These are phyloP conservation scores for Mormyrus hasselquistii DNA, from an alignment of 2,797 vertebrate species.

Conservation along the genomic window DNA sequence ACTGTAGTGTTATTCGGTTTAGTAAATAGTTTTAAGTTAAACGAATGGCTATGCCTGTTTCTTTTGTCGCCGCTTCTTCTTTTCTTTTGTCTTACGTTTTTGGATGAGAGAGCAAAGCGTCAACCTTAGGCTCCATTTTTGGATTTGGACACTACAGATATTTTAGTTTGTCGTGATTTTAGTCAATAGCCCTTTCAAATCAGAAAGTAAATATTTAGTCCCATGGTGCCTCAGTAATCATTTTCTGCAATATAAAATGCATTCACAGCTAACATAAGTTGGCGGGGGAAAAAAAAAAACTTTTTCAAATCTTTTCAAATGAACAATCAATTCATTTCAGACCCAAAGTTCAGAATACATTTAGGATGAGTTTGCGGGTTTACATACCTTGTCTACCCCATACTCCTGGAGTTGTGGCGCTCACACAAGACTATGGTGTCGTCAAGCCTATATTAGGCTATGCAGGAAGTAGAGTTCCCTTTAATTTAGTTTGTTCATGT, in stretches of 20 bases:
- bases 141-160: too few species aligned
- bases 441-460: slow-evolving; percentile 69
- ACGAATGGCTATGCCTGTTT: too few species aligned
- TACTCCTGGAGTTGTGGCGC: slow-evolving; percentile 39
- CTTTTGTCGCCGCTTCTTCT: too few species aligned
- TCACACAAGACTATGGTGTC: neutral
- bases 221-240: neutral
- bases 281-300: neutral
- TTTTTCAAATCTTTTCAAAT: slow-evolving; percentile 8
- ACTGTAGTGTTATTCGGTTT: too few species aligned
- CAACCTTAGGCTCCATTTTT: too few species aligned
- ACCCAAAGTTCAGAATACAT: neutral
- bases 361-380: neutral
- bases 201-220: neutral
- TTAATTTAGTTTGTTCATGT: slow-evolving; percentile 51
- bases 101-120: too few species aligned
- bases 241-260: slow-evolving; percentile 3
- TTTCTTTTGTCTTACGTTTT: too few species aligned
- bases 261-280: slow-evolving; percentile 7
- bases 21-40: too few species aligned
- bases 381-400: slow-evolving; percentile 27
- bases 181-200: neutral
- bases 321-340: slow-evolving; percentile 10
- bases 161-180: slow-evolving; percentile 6
- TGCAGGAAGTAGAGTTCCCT: slow-evolving; percentile 47